Percentiles rank a stretch among this genome's conserved stretches.
Conservation (phyloP, 2,797 vertebrate genomes). For the Dicrostonyx torquatus region DNA sequence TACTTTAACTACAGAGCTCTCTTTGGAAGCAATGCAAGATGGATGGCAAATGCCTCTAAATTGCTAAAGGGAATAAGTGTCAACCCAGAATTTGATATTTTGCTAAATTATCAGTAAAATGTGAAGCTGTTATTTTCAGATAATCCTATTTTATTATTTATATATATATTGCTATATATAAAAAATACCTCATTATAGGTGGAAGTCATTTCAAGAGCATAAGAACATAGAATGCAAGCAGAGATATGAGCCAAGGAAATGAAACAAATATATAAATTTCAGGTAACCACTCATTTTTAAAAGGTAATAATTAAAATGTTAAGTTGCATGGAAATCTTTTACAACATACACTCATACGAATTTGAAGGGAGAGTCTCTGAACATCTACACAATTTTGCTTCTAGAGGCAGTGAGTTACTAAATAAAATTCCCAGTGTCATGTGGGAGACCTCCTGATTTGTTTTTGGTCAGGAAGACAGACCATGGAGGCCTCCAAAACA, state of each 20-base stretch:
- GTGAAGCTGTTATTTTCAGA: background rate
- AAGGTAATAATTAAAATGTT: slow-evolving; percentile 18
- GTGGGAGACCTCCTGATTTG: too few relatives aligned
- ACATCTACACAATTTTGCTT: background rate
- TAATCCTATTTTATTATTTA: slow-evolving; percentile 8
- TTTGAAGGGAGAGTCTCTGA: background rate
- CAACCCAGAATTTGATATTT: background rate
- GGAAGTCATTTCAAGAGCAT: slow-evolving; percentile 3
- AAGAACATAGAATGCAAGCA: slow-evolving; percentile 23
- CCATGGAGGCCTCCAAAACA: background rate
- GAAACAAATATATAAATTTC: slow-evolving; percentile 29
- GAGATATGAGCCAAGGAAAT: background rate
- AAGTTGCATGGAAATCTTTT: background rate
- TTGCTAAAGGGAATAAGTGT: background rate
- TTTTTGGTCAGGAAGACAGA: background rate
- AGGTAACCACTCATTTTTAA: slow-evolving; percentile 16
- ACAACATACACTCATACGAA: background rate
- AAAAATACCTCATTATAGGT: background rate
- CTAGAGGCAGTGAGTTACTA: background rate
- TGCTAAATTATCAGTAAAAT: slow-evolving; percentile 31
- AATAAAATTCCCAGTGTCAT: background rate
- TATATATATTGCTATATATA: background rate
- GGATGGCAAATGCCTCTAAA: slow-evolving; percentile 12
- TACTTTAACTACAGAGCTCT: slow-evolving; percentile 19
- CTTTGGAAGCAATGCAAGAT: background rate